Percentiles rank a stretch among this genome's conserved stretches.
Evolutionary conservation across 2,888 invertebrate genomes (phyloP).

Genomic region (Branchellion lobata): DNA sequence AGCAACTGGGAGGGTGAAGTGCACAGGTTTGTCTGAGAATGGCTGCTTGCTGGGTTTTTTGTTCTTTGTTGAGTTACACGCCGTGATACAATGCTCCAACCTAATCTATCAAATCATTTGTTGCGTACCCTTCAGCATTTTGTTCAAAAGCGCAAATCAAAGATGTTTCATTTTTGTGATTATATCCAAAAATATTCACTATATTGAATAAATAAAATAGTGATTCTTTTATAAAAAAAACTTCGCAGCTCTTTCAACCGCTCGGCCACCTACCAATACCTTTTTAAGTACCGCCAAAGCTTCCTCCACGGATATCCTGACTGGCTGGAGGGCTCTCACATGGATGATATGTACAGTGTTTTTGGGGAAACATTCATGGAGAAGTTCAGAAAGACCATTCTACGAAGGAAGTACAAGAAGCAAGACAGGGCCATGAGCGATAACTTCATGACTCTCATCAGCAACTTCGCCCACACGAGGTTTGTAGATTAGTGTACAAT

Average conservation of each 20-base stretch:
- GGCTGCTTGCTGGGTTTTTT: neutral
- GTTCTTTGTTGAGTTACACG: neutral
- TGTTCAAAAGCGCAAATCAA: neutral
- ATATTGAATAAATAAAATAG: too few species aligned
- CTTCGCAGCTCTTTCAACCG: constrained; percentile 32
- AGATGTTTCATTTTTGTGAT: too few species aligned
- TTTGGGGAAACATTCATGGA: constrained; percentile 48
- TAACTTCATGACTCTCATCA: constrained; percentile 45
- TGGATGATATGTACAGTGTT: constrained; percentile 50
- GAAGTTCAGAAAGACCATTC: constrained; percentile 30
- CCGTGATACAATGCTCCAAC: too few species aligned
- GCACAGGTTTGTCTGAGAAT: constrained; percentile 38
- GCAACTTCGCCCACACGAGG: constrained; percentile 50
- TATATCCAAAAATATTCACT: too few species aligned
- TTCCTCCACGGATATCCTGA: constrained; percentile 47
- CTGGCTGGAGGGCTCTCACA: constrained; percentile 49
- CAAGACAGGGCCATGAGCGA: constrained; percentile 41
- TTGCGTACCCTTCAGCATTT: too few species aligned
- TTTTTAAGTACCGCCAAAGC: constrained; percentile 45
- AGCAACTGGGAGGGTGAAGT: constrained; percentile 32
- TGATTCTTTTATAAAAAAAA: too few species aligned
- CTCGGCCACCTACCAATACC: constrained; percentile 46
- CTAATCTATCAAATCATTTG: too few species aligned
- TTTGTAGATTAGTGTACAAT: constrained; percentile 3
- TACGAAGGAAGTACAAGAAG: constrained; percentile 38